Evolutionary conservation across 1,140 invertebrate species (phyloP).

Genomic region (Medauroidea extradentata): DNA sequence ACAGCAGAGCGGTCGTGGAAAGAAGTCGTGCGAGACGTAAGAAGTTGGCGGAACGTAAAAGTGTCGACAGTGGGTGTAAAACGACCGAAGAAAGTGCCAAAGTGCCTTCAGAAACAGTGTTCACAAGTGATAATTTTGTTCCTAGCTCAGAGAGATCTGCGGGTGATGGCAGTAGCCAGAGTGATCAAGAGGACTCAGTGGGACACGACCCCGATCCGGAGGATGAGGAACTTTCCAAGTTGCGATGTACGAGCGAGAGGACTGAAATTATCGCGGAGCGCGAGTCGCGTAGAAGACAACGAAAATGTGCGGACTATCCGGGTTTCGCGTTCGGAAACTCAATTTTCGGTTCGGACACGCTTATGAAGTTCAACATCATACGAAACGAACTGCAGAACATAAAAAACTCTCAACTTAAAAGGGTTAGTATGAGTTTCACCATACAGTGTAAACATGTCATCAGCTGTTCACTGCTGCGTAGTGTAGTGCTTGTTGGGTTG

Average conservation of each 20-base stretch:
- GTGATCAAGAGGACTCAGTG: slow-evolving; percentile 46
- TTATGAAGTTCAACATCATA: slow-evolving; percentile 97
- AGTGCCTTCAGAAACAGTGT: no score
- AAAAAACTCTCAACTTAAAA: slow-evolving; percentile 90
- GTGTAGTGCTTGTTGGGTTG: background rate
- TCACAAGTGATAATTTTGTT: no score
- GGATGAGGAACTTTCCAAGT: slow-evolving; percentile 68
- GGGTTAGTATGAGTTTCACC: slow-evolving; percentile 66
- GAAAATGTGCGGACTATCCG: slow-evolving; percentile 84
- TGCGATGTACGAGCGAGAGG: slow-evolving; percentile 81
- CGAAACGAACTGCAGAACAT: slow-evolving; percentile 96
- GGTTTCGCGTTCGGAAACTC: slow-evolving; percentile 85
- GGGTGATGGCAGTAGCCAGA: slow-evolving; percentile 45
- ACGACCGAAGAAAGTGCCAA: no score
- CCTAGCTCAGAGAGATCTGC: slow-evolving; percentile 1
- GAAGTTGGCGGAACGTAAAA: background rate
- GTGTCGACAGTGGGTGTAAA: background rate
- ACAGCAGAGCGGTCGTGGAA: no score
- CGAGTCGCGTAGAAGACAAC: slow-evolving; percentile 58
- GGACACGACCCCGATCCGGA: slow-evolving; percentile 62
- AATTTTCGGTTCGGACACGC: slow-evolving; percentile 92
- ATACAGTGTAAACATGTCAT: background rate
- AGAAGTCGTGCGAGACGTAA: no score
- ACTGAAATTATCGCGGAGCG: slow-evolving; percentile 82
- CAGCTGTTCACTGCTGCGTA: background rate